Evolutionary conservation across 1,140 invertebrate genomes (phyloP).

Genomic region (Drosophila pachea): DNA sequence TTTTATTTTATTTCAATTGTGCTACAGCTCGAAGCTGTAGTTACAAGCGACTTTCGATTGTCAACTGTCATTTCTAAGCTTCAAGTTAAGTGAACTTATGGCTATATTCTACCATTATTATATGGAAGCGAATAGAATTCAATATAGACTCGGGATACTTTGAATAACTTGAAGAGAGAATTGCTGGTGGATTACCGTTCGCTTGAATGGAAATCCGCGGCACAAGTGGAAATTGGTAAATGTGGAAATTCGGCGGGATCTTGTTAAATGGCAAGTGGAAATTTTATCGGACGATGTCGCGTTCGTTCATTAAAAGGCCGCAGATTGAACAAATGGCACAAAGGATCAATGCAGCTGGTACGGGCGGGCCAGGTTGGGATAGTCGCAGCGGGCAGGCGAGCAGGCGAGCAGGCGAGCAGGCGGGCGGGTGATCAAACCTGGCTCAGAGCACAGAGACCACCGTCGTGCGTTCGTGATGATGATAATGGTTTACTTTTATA

Average conservation of each 20-base stretch:
- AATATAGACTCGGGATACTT: too few relatives aligned
- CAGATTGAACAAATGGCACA: constrained; percentile 10
- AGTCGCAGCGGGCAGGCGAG: constrained; percentile 8
- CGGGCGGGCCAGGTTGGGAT: constrained; percentile 14
- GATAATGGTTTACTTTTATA: constrained; percentile 75
- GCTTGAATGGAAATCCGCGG: constrained; percentile 14
- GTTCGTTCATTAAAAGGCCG: constrained; percentile 58
- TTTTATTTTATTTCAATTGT: too few relatives aligned
- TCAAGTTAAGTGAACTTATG: too few relatives aligned
- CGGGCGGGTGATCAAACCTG: constrained; percentile 8
- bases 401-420: background rate
- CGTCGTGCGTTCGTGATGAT: constrained; percentile 66
- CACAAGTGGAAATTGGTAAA: constrained; percentile 2
- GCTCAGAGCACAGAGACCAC: constrained; percentile 21
- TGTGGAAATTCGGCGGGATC: constrained; percentile 13
- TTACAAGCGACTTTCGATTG: too few relatives aligned
- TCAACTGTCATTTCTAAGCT: too few relatives aligned
- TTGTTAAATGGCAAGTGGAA: constrained; percentile 30
- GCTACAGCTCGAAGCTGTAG: too few relatives aligned
- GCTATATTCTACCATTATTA: too few relatives aligned
- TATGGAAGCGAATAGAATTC: too few relatives aligned
- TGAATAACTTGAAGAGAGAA: too few relatives aligned
- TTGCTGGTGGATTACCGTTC: background rate
- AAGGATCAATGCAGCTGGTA: constrained; percentile 58
- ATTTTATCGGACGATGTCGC: constrained; percentile 6